Base-by-base conservation (phyloP, 2,888 invertebrate genomes). In the Pollenia labialis region DNA sequence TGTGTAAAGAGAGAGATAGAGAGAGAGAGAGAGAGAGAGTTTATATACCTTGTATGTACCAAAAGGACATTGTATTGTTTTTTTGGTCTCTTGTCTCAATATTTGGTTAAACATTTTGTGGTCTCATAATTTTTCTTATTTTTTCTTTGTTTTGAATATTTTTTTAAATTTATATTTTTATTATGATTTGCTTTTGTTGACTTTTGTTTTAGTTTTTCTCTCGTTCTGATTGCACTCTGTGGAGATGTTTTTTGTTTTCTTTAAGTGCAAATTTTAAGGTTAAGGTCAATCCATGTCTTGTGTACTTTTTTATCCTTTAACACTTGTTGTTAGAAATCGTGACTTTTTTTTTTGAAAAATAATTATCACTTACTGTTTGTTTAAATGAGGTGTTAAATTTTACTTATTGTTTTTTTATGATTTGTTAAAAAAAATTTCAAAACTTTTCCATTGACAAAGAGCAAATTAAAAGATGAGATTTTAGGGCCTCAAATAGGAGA, bases 281-380 rank as follows among this genome's bases (percentile, higher is more conserved):
- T 32, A 12, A 46, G 42, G 48, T 50, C 6, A 12, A 46, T 46
- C 12, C 42, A 11, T 12, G 23, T 23, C 23, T n/a, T 79, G 60
- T 79, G 40, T 64, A 23, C n/a, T 9, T 40, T 44, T 16, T 60
- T 80, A 75, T 79, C 46, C 77, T 74, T 74, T 85, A 52, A 77
- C 68, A 82, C 74, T 68, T 85, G 54, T 48, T 58, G 46, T 62
- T 58, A n/a, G 18, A 60, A n/a, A 54, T 12, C 8, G 32, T 16
- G 14, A 56, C 16, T 23, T 9, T 64, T 74, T 23, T n/a, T 48
- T 23, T n/a, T 48, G 10, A 12, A 71, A 71, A 72, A 48, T 72
- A 66, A 68, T 85, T 72, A 85, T 64, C 77, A 72, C 81, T 77
- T 11, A 8, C 48, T 75, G 74, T 85, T 85, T 82, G 56, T 62